Evolutionary conservation across 2,113 vertebrate genomes (phyloP).

Genomic region (Irena cyanogastra): DNA sequence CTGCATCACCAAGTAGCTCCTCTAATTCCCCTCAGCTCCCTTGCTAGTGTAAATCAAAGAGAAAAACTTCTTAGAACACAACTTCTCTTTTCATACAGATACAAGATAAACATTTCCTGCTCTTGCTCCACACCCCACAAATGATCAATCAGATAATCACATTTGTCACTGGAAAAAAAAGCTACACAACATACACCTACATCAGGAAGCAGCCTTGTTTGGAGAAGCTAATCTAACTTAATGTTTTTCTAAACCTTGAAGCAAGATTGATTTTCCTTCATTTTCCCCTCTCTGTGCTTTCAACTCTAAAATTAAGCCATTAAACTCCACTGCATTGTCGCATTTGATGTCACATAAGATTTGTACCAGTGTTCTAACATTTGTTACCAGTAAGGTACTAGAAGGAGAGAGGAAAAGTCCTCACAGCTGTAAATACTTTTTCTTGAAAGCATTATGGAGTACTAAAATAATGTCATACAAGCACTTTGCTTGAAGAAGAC

Average conservation of each 20-base stretch:
- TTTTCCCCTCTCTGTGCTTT: neutral
- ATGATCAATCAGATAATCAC: neutral
- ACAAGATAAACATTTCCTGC: conserved; percentile 11
- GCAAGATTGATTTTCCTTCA: neutral
- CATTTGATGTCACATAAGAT: neutral
- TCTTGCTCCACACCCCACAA: neutral
- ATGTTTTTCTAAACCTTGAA: neutral
- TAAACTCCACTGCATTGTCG: neutral
- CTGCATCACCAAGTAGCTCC: neutral
- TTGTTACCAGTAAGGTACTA: neutral
- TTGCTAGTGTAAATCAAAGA: neutral
- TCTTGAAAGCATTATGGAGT: neutral
- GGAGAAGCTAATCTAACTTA: neutral
- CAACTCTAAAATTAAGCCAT: neutral
- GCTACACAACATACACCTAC: neutral
- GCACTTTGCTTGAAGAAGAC: neutral
- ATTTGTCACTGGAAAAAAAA: neutral
- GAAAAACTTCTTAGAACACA: neutral
- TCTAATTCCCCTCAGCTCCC: neutral
- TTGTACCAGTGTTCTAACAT: neutral
- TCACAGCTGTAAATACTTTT: neutral
- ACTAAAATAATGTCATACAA: neutral
- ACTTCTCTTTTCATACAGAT: neutral
- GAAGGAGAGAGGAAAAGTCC: neutral
- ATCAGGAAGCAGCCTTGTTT: neutral